Evolutionary conservation across 2,888 invertebrate species (phyloP).

Genomic region (Miltochrista miniata): DNA sequence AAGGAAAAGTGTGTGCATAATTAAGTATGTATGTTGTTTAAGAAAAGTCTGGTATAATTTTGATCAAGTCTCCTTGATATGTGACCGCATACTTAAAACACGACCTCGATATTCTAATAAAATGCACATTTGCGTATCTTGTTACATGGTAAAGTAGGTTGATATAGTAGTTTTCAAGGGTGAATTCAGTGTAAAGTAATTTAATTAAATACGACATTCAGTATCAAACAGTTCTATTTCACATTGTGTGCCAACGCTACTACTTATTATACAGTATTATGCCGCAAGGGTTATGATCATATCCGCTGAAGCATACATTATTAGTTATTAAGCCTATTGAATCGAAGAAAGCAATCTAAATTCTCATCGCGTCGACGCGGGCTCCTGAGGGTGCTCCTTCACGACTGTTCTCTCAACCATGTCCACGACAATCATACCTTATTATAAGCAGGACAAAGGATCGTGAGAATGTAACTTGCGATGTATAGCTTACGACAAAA

Average conservation of each 20-base stretch:
- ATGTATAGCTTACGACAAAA: slow-evolving; percentile 31
- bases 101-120: neutral
- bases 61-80: no score
- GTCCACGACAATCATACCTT: slow-evolving; percentile 73
- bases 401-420: slow-evolving; percentile 60
- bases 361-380: slow-evolving; percentile 62
- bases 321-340: slow-evolving; percentile 64
- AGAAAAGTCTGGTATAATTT: no score
- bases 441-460: slow-evolving; percentile 67
- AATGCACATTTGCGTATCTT: slow-evolving; percentile 1
- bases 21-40: no score
- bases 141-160: slow-evolving; percentile 12
- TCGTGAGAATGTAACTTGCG: slow-evolving; percentile 64
- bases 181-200: slow-evolving; percentile 14
- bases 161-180: slow-evolving; percentile 8
- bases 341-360: slow-evolving; percentile 67
- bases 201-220: slow-evolving; percentile 30
- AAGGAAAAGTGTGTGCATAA: no score
- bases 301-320: slow-evolving; percentile 45
- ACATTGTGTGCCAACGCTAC: slow-evolving; percentile 15
- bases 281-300: slow-evolving; percentile 28
- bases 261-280: slow-evolving; percentile 12
- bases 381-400: slow-evolving; percentile 68
- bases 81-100: neutral
- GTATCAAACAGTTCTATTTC: slow-evolving; percentile 17